These are phyloP conservation scores for Saccopteryx leptura DNA, from an alignment of 2,113 vertebrate genomes.

Conservation along the genomic window DNA sequence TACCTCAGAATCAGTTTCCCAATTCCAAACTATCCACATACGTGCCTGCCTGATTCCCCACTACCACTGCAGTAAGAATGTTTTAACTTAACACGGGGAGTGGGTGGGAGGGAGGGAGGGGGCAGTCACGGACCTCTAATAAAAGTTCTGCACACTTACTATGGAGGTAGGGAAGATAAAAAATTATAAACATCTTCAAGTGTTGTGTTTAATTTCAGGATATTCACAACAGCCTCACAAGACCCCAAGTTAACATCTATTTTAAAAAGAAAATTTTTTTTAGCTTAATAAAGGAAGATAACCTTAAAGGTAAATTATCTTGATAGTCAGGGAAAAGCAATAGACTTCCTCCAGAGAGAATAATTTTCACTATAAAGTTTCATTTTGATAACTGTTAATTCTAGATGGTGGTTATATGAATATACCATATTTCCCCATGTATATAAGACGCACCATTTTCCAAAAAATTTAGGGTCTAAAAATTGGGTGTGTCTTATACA, in stretches of 20 bases:
- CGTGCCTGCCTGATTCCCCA: neutral
- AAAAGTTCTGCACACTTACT: neutral
- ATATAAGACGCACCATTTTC: too few relatives aligned
- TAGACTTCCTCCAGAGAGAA: neutral
- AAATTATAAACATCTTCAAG: neutral
- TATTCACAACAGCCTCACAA: neutral
- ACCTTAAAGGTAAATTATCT: constrained; percentile 35
- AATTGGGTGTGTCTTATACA: too few relatives aligned
- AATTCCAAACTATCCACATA: constrained; percentile 36
- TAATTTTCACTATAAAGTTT: constrained; percentile 46
- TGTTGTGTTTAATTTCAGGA: constrained; percentile 7
- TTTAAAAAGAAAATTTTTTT: constrained; percentile 27
- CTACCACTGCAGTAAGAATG: neutral
- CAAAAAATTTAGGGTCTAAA: too few relatives aligned
- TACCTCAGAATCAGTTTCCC: constrained; percentile 45
- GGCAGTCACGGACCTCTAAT: neutral
- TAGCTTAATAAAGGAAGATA: constrained; percentile 9
- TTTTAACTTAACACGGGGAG: constrained; percentile 33
- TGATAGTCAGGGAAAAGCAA: neutral
- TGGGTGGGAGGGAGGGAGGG: too few relatives aligned
- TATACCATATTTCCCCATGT: neutral
- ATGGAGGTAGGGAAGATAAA: neutral
- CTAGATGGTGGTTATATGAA: neutral
- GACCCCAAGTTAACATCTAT: neutral
- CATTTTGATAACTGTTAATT: constrained; percentile 6